These are phyloP conservation scores for Heliconius eleuchia DNA, from an alignment of 1,140 invertebrate genomes.

Conservation along the genomic window DNA sequence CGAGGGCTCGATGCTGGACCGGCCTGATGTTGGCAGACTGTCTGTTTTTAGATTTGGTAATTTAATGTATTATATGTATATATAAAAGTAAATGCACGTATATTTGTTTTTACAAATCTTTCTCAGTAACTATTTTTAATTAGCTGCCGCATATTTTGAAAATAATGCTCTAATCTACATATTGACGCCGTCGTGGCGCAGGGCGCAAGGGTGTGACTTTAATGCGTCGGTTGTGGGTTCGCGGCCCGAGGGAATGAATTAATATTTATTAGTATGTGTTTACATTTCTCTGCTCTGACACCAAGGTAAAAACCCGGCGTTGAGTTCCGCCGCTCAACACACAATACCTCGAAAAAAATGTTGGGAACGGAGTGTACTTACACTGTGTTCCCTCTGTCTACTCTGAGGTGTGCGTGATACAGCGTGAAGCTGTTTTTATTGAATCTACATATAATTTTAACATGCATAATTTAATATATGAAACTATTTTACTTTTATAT, in stretches of 20 bases:
- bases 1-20: constrained; percentile 85
- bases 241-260: no score
- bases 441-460: no score
- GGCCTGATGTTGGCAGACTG: constrained; percentile 64
- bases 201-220: no score
- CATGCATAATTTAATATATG: neutral
- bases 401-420: neutral
- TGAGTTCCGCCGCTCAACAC: no score
- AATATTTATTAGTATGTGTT: no score
- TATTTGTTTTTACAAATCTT: neutral
- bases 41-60: constrained; percentile 65
- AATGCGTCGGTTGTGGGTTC: no score
- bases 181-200: no score
- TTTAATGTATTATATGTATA: neutral
- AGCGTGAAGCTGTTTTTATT: neutral
- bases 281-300: no score
- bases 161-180: neutral
- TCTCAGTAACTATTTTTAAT: neutral
- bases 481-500: neutral
- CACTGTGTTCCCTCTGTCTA: neutral
- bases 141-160: neutral
- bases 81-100: neutral
- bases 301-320: no score
- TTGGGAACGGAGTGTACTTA: no score
- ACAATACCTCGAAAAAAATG: no score